Conservation (phyloP, 2,888 invertebrate species). For the Microdon myrmicae region DNA sequence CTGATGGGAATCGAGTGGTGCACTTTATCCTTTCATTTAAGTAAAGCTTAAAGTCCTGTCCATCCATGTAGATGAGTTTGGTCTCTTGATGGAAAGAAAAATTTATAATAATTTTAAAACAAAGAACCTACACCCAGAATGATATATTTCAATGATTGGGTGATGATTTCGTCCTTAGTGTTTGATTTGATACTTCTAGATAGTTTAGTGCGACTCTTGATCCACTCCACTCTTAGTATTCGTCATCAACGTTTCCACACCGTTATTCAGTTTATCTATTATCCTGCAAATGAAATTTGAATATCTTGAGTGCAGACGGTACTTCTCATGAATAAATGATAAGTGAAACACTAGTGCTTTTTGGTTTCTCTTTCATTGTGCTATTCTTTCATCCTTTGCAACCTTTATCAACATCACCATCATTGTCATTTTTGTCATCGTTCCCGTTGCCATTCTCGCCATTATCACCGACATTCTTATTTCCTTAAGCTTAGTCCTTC, state of each 20-base stretch:
- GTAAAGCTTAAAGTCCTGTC: constrained; percentile 31
- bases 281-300: constrained; percentile 50
- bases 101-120: too few species aligned
- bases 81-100: too few species aligned
- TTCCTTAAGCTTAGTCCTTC: constrained; percentile 25
- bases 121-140: constrained; percentile 10
- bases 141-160: constrained; percentile 9
- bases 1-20: constrained; percentile 49
- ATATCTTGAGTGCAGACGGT: constrained; percentile 52
- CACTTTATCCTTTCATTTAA: constrained; percentile 51
- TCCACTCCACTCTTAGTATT: constrained; percentile 14
- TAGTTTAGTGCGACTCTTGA: constrained; percentile 6
- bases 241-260: constrained; percentile 32
- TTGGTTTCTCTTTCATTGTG: constrained; percentile 15
- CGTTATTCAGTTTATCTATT: constrained; percentile 50
- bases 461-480: constrained; percentile 26
- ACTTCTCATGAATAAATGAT: constrained; percentile 52
- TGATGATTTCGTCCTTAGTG: constrained; percentile 39
- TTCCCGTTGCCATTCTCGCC: not conserved
- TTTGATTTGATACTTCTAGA: constrained; percentile 39
- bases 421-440: constrained; percentile 2
- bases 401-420: constrained; percentile 3
- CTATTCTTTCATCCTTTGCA: not conserved
- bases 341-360: constrained; percentile 42
- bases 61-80: not conserved